Evolutionary conservation across 2,888 invertebrate genomes (phyloP), one percentile per base, ranked within the genome.

Genomic region (Caenorhabditis angaria): DNA sequence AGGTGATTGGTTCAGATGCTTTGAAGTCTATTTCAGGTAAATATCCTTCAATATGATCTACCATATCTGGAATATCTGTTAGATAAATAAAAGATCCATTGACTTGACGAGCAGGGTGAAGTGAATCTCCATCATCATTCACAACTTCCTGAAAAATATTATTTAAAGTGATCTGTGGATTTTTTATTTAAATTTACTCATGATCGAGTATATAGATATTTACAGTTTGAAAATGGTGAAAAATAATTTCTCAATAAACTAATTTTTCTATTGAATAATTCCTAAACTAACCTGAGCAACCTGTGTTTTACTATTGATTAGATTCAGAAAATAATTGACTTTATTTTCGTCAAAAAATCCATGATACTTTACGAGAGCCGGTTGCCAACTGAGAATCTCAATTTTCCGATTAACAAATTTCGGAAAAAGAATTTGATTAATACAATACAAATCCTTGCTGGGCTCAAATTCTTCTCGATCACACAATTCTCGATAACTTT

Each of bases 121-220:
- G 12, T n/a, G 24, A 10, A n/a, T n/a, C n/a, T 2, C 65, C 63
- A 22, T 66, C 55, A 12, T 66, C 61, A 22, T 63, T 24, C 0
- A 63, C 60, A 12, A 71, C 71, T 59, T 32, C 25, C 71, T 71
- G 32, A 50, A 66, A 50, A 50, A 20, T 24, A n/a, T n/a, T n/a
- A n/a, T n/a, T n/a, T n/a, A n/a, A n/a, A n/a, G n/a, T n/a, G n/a
- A n/a, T n/a, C n/a, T n/a, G n/a, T n/a, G n/a, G n/a, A n/a, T n/a
- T n/a, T n/a, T n/a, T n/a, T n/a, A n/a, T n/a, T n/a, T n/a, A n/a
- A n/a, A n/a, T n/a, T n/a, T n/a, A n/a, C n/a, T n/a, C n/a, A n/a
- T n/a, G n/a, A n/a, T n/a, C n/a, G n/a, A n/a, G n/a, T n/a, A n/a
- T n/a, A n/a, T n/a, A n/a, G n/a, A n/a, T n/a, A n/a, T n/a, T n/a